Evolutionary conservation across 2,888 invertebrate genomes (phyloP), one percentile per base, ranked within the genome.

Genomic region (Tupiocoris notatus): DNA sequence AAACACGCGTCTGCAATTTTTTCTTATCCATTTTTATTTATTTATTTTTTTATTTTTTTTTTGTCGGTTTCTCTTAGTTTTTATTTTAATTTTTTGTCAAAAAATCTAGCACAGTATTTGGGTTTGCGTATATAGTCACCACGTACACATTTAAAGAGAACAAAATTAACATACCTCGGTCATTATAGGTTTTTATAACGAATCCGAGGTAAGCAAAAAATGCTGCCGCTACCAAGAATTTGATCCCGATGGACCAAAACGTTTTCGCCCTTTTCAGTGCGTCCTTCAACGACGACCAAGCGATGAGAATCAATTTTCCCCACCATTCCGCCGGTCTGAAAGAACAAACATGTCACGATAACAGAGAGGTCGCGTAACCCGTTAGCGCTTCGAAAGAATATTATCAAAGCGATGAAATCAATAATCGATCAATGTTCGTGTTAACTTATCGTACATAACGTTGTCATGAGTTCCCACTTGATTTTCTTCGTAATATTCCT

Each of bases 151-250:
- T 61, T 2, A 18, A 61, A 61, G 62, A 20, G 7, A 59, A 59
- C 59, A 7, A 17, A 59, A 1, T 65, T 64, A 24, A 2, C 39
- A 54, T 70, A 76, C 76, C 76, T 71, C 39, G 25, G 21, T 76
- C 66, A 16, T 63, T 62, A 20, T 70, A 76, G 20, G 70, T 76
- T 23, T 62, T 63, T n/a, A 76, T 56, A n/a, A 76, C 76, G 23
- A 62, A 70, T 6, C 68, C 63, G 9, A 76, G 56, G 59, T 76
- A 76, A 17, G 61, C 25, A 18, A 70, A 70, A 24, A 76, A 70
- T 7, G 62, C 57, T 16, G 70, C 57, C 9, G 21, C 24, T 9
- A 56, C 3, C 1, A 57, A 2, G 1, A 70, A 24, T 54, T 70
- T 71, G n/a, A 63, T 25, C 1, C 23, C 39, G 7, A 76, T 57